Conservation (phyloP, 2,888 invertebrate genomes). For the Microchrysa polita region DNA sequence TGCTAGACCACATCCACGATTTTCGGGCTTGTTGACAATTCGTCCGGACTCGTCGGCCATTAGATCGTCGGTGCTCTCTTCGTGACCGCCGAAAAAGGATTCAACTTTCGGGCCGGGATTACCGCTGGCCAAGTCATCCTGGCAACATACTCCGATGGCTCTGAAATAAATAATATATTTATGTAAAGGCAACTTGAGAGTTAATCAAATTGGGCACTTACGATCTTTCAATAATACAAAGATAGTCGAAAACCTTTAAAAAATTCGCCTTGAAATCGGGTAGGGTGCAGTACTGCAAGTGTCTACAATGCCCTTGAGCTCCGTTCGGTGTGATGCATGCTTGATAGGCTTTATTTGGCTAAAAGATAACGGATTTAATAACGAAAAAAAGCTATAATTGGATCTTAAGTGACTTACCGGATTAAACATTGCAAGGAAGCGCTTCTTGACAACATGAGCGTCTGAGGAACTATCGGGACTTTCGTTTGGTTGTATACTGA, state of each 20-base stretch:
- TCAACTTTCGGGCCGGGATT: slow-evolving; percentile 55
- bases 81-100: slow-evolving; percentile 64
- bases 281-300: slow-evolving; percentile 69
- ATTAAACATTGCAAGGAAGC: slow-evolving; percentile 6
- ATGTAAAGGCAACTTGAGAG: background rate
- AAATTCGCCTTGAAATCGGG: slow-evolving; percentile 70
- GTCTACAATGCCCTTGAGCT: slow-evolving; percentile 74
- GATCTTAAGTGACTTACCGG: too few relatives aligned
- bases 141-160: slow-evolving; percentile 80
- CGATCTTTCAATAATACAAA: slow-evolving; percentile 75
- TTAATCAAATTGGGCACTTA: slow-evolving; percentile 60
- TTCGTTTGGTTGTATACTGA: too few relatives aligned
- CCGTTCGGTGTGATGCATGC: slow-evolving; percentile 69
- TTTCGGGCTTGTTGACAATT: slow-evolving; percentile 58
- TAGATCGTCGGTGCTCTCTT: slow-evolving; percentile 43
- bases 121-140: slow-evolving; percentile 65
- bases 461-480: background rate
- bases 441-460: background rate
- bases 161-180: slow-evolving; percentile 53
- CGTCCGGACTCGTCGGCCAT: slow-evolving; percentile 54
- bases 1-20: slow-evolving; percentile 63
- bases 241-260: slow-evolving; percentile 71
- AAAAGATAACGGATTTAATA: background rate
- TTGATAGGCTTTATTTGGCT: slow-evolving; percentile 72
- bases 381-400: background rate